Conservation (phyloP, 2,797 vertebrate genomes). For the Aeoliscus strigatus region DNA sequence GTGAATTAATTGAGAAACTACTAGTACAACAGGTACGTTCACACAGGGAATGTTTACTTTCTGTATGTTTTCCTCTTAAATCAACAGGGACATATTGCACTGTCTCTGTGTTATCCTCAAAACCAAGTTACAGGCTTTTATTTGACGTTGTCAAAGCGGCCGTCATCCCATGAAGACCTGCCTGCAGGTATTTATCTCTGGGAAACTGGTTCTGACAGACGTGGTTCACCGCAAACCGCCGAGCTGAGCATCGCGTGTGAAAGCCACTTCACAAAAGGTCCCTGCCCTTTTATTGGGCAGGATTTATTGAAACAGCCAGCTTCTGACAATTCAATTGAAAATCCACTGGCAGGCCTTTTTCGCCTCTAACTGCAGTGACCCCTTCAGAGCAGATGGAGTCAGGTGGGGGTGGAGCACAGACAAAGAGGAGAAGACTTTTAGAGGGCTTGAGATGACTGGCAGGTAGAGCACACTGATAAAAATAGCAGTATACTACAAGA, state of each 20-base stretch:
- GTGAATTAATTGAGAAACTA: no score
- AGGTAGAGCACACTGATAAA: constrained; percentile 28
- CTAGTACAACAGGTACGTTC: no score
- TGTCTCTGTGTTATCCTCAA: no score
- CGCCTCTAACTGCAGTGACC: constrained; percentile 59
- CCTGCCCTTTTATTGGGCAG: constrained; percentile 68
- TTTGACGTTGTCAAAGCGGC: no score
- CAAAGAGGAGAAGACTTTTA: no score
- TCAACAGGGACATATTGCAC: no score
- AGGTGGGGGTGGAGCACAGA: constrained; percentile 19
- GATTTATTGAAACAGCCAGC: constrained; percentile 72
- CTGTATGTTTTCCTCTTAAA: no score
- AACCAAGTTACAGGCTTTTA: no score
- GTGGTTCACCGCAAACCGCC: constrained; percentile 43
- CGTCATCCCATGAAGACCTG: no score
- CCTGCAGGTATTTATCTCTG: no score
- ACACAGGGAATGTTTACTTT: no score
- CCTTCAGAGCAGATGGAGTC: constrained; percentile 41
- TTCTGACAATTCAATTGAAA: constrained; percentile 73
- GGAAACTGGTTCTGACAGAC: constrained; percentile 36
- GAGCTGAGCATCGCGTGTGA: constrained; percentile 56
- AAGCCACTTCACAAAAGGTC: constrained; percentile 65
- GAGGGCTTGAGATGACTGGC: constrained; percentile 50
- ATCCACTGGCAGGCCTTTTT: constrained; percentile 66
- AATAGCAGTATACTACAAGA: constrained; percentile 19